Conservation (phyloP, 92 coral and sea anemone genomes). For the Zoanthus sociatus region DNA sequence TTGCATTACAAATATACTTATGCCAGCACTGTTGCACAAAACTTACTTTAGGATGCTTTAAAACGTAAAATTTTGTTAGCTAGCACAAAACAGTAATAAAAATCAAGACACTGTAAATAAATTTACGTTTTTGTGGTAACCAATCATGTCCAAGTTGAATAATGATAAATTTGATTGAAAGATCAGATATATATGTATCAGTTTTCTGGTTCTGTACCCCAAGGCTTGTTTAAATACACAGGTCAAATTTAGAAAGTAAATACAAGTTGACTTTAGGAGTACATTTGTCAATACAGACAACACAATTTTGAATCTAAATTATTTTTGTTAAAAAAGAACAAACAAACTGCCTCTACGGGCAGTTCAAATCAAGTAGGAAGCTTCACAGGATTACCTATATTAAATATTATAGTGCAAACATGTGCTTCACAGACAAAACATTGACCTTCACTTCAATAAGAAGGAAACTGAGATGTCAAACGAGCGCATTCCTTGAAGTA, state of each 20-base stretch:
- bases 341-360: not conserved
- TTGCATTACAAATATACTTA: not conserved
- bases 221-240: not conserved
- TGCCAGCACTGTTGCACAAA: not conserved
- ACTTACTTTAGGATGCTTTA: not conserved
- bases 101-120: slow-evolving; percentile 22
- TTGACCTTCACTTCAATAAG: slow-evolving; percentile 35
- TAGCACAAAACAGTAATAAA: not conserved
- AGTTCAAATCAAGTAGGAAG: not conserved
- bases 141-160: slow-evolving; percentile 22
- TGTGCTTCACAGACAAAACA: slow-evolving; percentile 40
- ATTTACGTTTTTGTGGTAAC: slow-evolving; percentile 1
- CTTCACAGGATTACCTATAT: not conserved
- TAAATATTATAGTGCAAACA: not conserved
- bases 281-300: not conserved
- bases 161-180: slow-evolving; percentile 17
- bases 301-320: not conserved
- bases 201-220: slow-evolving; percentile 30
- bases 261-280: not conserved
- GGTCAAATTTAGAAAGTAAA: slow-evolving; percentile 44
- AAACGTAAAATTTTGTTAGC: not conserved
- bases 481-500: slow-evolving; percentile 18
- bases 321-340: slow-evolving; percentile 1
- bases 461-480: slow-evolving; percentile 7
- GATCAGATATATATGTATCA: slow-evolving; percentile 15